Evolutionary conservation across 2,113 vertebrate species (phyloP).

Genomic region (Notechis scutatus): DNA sequence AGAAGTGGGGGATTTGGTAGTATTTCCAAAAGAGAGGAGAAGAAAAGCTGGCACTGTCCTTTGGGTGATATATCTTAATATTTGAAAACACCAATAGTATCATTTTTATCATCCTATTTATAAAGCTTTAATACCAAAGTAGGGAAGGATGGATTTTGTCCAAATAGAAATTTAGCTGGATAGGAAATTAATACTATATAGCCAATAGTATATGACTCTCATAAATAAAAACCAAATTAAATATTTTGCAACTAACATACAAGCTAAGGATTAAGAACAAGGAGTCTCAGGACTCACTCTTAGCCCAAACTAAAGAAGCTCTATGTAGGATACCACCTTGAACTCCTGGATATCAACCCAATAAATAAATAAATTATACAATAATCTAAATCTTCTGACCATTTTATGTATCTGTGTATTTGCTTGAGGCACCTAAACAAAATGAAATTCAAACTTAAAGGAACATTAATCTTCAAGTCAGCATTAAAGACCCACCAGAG

Average conservation of each 20-base stretch:
- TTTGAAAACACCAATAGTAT: not conserved
- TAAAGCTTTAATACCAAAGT: not conserved
- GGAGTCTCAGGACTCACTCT: not conserved
- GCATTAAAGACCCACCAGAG: not conserved
- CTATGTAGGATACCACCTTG: not conserved
- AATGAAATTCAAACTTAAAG: not conserved
- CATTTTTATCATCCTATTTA: not conserved
- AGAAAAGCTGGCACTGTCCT: not conserved
- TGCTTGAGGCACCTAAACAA: not conserved
- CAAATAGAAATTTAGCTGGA: not conserved
- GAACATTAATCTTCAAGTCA: not conserved
- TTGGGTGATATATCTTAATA: not conserved
- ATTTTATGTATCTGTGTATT: not conserved
- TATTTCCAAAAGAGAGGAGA: too few species aligned
- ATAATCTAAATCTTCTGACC: not conserved
- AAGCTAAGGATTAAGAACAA: not conserved
- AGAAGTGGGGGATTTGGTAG: not conserved
- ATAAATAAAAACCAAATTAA: not conserved
- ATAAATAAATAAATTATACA: not conserved
- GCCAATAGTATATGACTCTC: not conserved
- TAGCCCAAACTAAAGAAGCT: not conserved
- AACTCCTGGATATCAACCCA: not conserved
- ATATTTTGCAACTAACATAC: not conserved
- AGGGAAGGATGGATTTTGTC: not conserved
- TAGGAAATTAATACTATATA: not conserved